Base-by-base conservation (phyloP, 2,888 invertebrate genomes). In the Lathronympha strigana region DNA sequence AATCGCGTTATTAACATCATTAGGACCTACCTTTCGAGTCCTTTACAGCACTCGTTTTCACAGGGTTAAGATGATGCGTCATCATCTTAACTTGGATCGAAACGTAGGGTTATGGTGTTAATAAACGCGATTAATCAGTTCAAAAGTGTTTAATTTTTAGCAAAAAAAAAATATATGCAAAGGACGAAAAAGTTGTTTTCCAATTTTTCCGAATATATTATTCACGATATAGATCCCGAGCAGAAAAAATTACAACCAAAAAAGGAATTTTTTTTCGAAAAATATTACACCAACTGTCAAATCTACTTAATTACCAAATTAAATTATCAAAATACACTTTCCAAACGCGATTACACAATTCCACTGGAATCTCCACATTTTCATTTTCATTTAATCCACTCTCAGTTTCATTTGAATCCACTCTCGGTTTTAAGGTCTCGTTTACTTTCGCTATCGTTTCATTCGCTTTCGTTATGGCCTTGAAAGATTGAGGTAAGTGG, bases 401-500 rank as follows among this genome's bases (percentile, higher is more conserved):
- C 45, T 57, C 55, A 21, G 28, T 28, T 62, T 57, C 66, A 38
- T 62, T 57, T 63, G 49, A 49, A 6, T 15, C 21, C 45, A 62
- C 61, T 61, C 54, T 40, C 25, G 21, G 21, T 63, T 47, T 57
- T 66, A 33, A n/a, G n/a, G n/a, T 43, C 68, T 31, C 40, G 13
- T 23, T n/a, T 68, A 63, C 67, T 67, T 53, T 67, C 63, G 61
- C 66, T 71, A 60, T 71, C 68, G 60, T 62, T 67, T 69, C 31
- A 21, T 45, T 61, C 53, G 25, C 64, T 64, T 50, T 61, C 64
- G 25, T 49, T 19, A 40, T 40, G 67, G 58, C 69, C 70, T 69
- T 70, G 67, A 53, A 43, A 21, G 50, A 71, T 68, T 51, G 49
- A 45, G 70, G 73, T 70, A 66, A 69, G 51, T 69, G 38, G 38